Conservation (phyloP, 2,888 invertebrate genomes). For the Emmelina monodactyla region DNA sequence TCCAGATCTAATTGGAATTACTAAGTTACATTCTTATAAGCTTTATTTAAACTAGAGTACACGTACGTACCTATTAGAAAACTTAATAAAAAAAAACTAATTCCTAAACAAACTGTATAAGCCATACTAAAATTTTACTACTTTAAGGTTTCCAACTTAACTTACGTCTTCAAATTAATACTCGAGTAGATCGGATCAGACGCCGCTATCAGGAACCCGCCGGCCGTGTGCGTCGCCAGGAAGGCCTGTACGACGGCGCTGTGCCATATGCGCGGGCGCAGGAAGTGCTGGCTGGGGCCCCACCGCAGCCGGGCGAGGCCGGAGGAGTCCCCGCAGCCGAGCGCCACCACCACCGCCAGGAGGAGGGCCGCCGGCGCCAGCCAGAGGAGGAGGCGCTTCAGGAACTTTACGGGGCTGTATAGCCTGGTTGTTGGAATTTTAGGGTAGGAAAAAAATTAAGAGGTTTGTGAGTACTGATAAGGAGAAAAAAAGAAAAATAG, state of each 20-base stretch:
- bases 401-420: slow-evolving; percentile 39
- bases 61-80: too few species aligned
- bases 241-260: slow-evolving; percentile 37
- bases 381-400: slow-evolving; percentile 38
- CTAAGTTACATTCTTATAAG: too few species aligned
- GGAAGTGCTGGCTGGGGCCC: slow-evolving; percentile 18
- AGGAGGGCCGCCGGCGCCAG: slow-evolving; percentile 28
- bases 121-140: too few species aligned
- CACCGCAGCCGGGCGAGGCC: slow-evolving; percentile 20
- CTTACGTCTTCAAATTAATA: slow-evolving; percentile 44
- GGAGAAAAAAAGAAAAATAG: too few species aligned
- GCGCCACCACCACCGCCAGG: slow-evolving; percentile 22
- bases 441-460: too few species aligned
- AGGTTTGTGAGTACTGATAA: too few species aligned
- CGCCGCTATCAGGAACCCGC: slow-evolving; percentile 39
- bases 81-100: too few species aligned
- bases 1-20: too few species aligned
- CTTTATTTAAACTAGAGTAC: too few species aligned
- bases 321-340: slow-evolving; percentile 22
- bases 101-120: too few species aligned
- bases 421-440: too few species aligned
- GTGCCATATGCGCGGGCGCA: slow-evolving; percentile 37
- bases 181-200: slow-evolving; percentile 38
- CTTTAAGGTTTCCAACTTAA: too few species aligned
- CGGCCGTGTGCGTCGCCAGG: slow-evolving; percentile 37